Conservation (phyloP, 1,140 invertebrate species). For the Achatina immaculata region DNA sequence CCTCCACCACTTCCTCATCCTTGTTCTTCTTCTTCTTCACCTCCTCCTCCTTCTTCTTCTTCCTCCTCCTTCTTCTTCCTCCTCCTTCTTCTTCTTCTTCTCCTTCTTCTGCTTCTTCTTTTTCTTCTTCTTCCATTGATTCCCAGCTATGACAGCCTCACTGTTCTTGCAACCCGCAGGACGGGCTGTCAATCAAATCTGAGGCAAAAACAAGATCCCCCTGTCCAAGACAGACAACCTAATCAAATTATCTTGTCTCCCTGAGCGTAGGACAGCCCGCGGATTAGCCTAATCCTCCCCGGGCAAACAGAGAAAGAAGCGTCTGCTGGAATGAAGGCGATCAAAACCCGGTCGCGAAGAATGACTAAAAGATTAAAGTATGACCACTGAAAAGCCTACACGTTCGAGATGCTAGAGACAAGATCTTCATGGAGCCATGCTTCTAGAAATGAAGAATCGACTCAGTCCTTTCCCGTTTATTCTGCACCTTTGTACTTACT, state of each 20-base stretch:
- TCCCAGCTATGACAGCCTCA: neutral
- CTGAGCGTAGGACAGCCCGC: neutral
- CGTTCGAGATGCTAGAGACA: no score
- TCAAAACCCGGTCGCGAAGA: slow-evolving; percentile 2
- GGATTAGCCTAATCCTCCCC: slow-evolving; percentile 17
- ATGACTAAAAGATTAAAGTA: slow-evolving; percentile 14
- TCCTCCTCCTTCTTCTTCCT: neutral
- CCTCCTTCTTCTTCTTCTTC: slow-evolving; percentile 4
- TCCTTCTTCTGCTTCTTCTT: slow-evolving; percentile 2
- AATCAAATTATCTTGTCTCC: slow-evolving; percentile 34
- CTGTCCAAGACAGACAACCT: slow-evolving; percentile 19
- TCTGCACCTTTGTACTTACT: no score
- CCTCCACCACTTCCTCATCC: no score
- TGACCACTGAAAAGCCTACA: neutral
- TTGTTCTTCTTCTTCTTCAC: neutral
- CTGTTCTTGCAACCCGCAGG: neutral
- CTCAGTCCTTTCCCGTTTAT: no score
- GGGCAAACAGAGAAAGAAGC: slow-evolving; percentile 15
- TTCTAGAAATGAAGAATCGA: no score
- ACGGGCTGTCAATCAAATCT: slow-evolving; percentile 3
- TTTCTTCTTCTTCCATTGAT: neutral
- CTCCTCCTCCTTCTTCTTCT: slow-evolving; percentile 13
- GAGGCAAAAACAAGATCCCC: slow-evolving; percentile 13
- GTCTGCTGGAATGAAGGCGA: slow-evolving; percentile 8
- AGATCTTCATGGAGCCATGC: no score